phyloP scores from a whole-genome alignment of 2,113 vertebrate genomes.

The Triplophysa siluroides region DNA sequence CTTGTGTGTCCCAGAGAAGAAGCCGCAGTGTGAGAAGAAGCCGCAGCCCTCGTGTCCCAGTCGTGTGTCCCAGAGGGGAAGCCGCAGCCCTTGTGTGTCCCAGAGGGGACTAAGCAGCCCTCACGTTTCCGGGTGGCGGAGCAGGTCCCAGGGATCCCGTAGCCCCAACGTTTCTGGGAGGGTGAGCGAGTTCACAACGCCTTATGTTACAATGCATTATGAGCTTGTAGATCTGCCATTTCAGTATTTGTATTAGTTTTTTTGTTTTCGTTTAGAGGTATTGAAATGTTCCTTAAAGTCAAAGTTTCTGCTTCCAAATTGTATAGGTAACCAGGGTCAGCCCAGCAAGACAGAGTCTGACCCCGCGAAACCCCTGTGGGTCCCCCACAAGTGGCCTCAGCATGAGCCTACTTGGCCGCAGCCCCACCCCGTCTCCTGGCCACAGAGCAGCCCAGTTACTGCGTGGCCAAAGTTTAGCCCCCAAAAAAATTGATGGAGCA shows the following conservation, averaged over 20 bases:
- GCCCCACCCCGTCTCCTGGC: too few species aligned
- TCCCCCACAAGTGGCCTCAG: conserved; percentile 9
- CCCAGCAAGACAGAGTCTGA: conserved; percentile 7
- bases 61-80: too few species aligned
- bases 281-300: conserved; percentile 17
- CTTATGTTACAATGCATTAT: conserved; percentile 13
- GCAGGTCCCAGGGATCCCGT: not conserved
- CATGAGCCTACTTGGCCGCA: not conserved
- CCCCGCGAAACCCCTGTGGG: too few species aligned
- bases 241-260: conserved; percentile 6
- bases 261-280: conserved; percentile 10
- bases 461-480: conserved; percentile 19
- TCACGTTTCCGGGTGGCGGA: not conserved
- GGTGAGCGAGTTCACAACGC: conserved; percentile 7
- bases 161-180: conserved; percentile 9
- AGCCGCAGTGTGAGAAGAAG: too few species aligned
- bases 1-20: too few species aligned
- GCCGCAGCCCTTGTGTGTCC: too few species aligned
- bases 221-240: conserved; percentile 17
- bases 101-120: too few species aligned
- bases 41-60: too few species aligned
- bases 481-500: not conserved
- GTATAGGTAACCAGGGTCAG: conserved; percentile 4
- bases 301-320: conserved; percentile 21
- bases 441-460: too few species aligned